phyloP scores from a whole-genome alignment of 2,888 invertebrate species.

The Thumatha senex region DNA sequence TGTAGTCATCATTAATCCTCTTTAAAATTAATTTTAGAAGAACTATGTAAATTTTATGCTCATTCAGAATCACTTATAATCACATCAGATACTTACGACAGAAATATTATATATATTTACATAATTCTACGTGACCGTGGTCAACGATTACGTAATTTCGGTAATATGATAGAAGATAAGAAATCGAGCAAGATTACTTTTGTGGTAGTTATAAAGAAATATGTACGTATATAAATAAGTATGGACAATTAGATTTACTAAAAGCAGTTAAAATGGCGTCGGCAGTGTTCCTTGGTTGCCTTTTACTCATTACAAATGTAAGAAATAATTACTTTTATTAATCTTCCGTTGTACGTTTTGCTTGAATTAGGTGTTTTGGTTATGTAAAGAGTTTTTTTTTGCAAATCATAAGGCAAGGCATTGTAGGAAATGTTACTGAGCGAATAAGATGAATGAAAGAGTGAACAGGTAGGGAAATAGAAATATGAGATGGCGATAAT shows the following conservation, averaged over 20 bases:
- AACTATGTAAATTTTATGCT: too few species aligned
- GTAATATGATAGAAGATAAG: slow-evolving; percentile 32
- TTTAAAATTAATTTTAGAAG: too few species aligned
- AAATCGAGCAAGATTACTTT: slow-evolving; percentile 31
- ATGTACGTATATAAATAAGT: slow-evolving; percentile 43
- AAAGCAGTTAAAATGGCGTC: slow-evolving; percentile 47
- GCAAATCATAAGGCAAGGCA: too few species aligned
- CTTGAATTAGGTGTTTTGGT: not conserved
- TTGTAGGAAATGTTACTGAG: too few species aligned
- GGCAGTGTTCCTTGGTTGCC: slow-evolving; percentile 45
- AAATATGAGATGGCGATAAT: too few species aligned
- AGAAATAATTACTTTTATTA: slow-evolving; percentile 26
- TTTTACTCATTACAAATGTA: slow-evolving; percentile 53
- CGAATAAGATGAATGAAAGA: too few species aligned
- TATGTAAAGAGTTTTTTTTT: not conserved
- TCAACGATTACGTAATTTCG: slow-evolving; percentile 26
- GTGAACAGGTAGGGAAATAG: too few species aligned
- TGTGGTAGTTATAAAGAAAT: slow-evolving; percentile 24
- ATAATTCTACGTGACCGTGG: slow-evolving; percentile 39
- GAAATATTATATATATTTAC: slow-evolving; percentile 20
- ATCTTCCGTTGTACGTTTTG: not conserved
- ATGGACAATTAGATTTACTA: slow-evolving; percentile 24
- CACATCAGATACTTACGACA: too few species aligned
- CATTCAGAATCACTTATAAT: too few species aligned
- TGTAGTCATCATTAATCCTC: too few species aligned